These are phyloP conservation scores for Cryptomyrus ogoouensis DNA, from an alignment of 2,113 vertebrate genomes.

Conservation along the genomic window DNA sequence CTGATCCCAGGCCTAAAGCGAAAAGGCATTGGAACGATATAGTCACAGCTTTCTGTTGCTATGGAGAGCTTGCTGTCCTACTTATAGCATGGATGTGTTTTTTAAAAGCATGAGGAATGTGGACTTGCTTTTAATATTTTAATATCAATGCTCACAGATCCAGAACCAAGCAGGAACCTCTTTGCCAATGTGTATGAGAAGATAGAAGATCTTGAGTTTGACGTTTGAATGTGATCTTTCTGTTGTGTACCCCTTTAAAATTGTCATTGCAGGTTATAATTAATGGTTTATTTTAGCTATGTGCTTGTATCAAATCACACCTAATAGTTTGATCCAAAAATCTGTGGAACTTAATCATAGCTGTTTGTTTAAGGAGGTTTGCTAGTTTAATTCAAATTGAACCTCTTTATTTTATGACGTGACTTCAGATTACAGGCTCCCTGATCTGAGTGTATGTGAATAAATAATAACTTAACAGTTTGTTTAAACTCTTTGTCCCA, in stretches of 20 bases:
- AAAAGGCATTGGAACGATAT: slow-evolving; percentile 18
- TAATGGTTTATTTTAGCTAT: not conserved
- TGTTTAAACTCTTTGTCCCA: not conserved
- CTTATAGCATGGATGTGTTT: not conserved
- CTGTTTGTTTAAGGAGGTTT: not conserved
- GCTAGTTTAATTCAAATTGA: not conserved
- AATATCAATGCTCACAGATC: not conserved
- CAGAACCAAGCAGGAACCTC: too few species aligned
- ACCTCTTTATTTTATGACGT: not conserved
- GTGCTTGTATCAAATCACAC: not conserved
- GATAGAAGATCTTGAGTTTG: not conserved
- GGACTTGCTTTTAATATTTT: not conserved
- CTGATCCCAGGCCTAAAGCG: slow-evolving; percentile 16
- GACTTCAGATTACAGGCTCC: not conserved
- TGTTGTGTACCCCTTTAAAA: not conserved
- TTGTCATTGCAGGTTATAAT: not conserved
- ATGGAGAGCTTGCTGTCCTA: not conserved
- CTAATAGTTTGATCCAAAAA: not conserved
- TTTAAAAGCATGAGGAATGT: not conserved
- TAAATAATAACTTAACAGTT: not conserved
- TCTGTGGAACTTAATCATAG: not conserved
- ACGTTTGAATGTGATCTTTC: not conserved
- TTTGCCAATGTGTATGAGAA: not conserved
- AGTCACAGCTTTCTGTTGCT: not conserved
- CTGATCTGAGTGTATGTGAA: not conserved